These are phyloP conservation scores for Lepidurus apus DNA, from an alignment of 1,140 invertebrate species.

Conservation along the genomic window DNA sequence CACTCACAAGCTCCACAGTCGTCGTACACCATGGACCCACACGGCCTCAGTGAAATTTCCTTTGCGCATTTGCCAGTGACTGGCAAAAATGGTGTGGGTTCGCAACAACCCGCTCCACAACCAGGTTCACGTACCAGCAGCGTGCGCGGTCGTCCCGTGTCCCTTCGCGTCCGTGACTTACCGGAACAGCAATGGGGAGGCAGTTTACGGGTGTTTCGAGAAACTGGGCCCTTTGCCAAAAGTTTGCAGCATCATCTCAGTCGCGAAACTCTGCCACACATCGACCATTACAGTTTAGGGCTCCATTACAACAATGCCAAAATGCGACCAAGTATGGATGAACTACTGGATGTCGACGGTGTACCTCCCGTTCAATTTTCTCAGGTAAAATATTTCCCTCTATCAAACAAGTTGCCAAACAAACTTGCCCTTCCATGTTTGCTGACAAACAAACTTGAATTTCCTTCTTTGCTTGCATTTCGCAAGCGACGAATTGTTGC, in stretches of 20 bases:
- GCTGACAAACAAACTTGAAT: no score
- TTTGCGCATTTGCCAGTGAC: not conserved
- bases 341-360: not conserved
- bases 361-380: not conserved
- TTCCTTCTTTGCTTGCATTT: no score
- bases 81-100: no score
- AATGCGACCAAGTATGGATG: conserved; percentile 21
- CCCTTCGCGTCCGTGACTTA: not conserved
- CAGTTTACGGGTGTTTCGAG: conserved; percentile 24
- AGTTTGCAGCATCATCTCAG: conserved; percentile 45
- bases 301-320: not conserved
- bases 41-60: not conserved
- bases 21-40: conserved; percentile 17
- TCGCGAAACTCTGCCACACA: conserved; percentile 24
- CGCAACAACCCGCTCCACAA: not conserved
- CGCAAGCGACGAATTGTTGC: no score
- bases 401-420: no score
- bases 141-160: not conserved
- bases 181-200: not conserved
- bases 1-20: conserved; percentile 11
- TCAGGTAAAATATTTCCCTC: not conserved
- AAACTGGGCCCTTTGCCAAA: conserved; percentile 40
- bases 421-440: no score
- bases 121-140: not conserved
- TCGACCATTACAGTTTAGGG: conserved; percentile 32